Base-by-base conservation (phyloP, 1,140 invertebrate species). In the Ostrea edulis region DNA sequence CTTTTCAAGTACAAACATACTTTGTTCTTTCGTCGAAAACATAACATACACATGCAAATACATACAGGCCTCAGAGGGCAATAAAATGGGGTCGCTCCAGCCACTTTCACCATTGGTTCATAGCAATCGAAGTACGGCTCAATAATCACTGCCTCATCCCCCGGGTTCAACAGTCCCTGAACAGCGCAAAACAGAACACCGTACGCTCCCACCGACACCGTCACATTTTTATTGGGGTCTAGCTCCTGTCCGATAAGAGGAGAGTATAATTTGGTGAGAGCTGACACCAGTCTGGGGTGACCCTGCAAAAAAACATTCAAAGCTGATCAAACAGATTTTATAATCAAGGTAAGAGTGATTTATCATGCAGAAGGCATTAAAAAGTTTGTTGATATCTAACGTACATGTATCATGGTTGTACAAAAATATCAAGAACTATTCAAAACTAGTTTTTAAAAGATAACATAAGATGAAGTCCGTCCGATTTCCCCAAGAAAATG, bases 61-160 rank as follows among this genome's bases (percentile, higher is more conserved):
- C 93, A 93, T 89, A 95, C 94, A 81, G 97, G 97, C 95, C 97
- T 96, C 2, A 99, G 95, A 11, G 98, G 97, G 88, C 99, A 97
- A 94, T 97, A 99, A 84, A 97, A 97, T 0, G 98, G 97, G 29
- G 96, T 96, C 14, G 98, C 99, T 0, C 98, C 98, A 53, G 98
- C 98, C 91, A 97, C 96, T 92, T 96, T 96, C 0, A 99, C 97
- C 97, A 99, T 99, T 2, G 98, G 98, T 89, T 97, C 97, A 94
- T 99, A 99, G 93, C 98, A 99, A 94, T 99, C 99, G 94, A 99
- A 99, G 95, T 97, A 99, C 11, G 99, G 99, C 94, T 99, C 99
- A 89, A 99, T 98, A 52, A 99, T 98, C 89, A 99, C 98, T 89
- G 98, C 98, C 95, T 99, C 98, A 95, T 97, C 96, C 25, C 97